Percentiles rank a stretch among this genome's conserved stretches.
Evolutionary conservation across 2,888 invertebrate genomes (phyloP).

Genomic region (Hemicrepidius hirtus): DNA sequence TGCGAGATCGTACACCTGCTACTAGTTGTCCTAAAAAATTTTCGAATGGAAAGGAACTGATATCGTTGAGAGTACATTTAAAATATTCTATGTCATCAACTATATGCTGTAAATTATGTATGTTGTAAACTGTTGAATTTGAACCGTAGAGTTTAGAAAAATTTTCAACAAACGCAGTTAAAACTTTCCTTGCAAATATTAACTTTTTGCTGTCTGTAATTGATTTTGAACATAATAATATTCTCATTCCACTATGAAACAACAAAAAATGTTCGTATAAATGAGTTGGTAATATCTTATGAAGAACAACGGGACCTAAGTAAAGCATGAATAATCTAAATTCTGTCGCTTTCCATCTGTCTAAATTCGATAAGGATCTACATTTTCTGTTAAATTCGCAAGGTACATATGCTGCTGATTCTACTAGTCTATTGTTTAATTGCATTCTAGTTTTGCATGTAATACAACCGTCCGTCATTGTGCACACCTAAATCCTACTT

Average conservation of each 20-base stretch:
- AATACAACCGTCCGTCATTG: too few relatives aligned
- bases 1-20: too few relatives aligned
- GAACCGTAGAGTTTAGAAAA: too few relatives aligned
- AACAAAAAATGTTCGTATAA: constrained; percentile 48
- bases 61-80: too few relatives aligned
- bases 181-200: constrained; percentile 4
- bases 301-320: constrained; percentile 38
- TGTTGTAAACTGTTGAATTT: too few relatives aligned
- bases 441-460: neutral
- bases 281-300: constrained; percentile 23
- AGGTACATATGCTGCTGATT: constrained; percentile 35
- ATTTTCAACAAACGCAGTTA: constrained; percentile 15
- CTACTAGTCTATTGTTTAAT: constrained; percentile 2
- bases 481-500: too few relatives aligned
- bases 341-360: constrained; percentile 54
- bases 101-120: too few relatives aligned
- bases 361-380: constrained; percentile 43
- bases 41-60: too few relatives aligned
- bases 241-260: constrained; percentile 38
- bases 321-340: constrained; percentile 46
- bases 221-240: constrained; percentile 29
- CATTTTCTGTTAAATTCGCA: constrained; percentile 53
- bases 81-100: too few relatives aligned
- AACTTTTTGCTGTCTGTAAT: neutral
- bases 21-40: too few relatives aligned